These are phyloP conservation scores for Muscina levida DNA, from an alignment of 2,888 invertebrate species.

Conservation along the genomic window DNA sequence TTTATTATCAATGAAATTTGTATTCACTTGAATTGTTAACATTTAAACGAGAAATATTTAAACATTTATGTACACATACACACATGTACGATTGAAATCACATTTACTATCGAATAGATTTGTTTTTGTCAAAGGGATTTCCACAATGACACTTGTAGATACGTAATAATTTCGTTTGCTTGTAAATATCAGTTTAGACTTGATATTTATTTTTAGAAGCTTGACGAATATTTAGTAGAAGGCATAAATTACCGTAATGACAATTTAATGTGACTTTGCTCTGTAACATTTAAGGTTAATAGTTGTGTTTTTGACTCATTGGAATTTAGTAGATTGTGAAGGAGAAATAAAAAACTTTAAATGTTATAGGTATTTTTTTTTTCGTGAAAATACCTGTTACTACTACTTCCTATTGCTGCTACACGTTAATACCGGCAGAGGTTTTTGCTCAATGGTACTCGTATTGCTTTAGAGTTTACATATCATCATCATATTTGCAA, in stretches of 20 bases:
- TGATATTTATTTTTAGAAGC: conserved; percentile 50
- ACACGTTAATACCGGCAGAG: conserved; percentile 4
- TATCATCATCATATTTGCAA: conserved; percentile 13
- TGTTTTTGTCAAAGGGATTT: conserved; percentile 13
- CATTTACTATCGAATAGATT: too few relatives aligned
- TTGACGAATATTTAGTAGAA: conserved; percentile 13
- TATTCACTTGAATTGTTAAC: background rate
- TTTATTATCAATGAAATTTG: conserved; percentile 25
- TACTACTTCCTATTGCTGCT: conserved; percentile 14
- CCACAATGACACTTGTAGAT: conserved; percentile 17
- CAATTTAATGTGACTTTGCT: too few relatives aligned
- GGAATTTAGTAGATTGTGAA: background rate
- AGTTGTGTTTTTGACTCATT: background rate
- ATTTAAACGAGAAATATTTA: background rate
- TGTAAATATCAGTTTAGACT: conserved; percentile 36
- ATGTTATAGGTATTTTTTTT: too few relatives aligned
- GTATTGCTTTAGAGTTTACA: conserved; percentile 18
- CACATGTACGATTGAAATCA: too few relatives aligned
- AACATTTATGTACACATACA: background rate
- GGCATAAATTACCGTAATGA: too few relatives aligned
- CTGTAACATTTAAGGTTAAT: too few relatives aligned
- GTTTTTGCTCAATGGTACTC: too few relatives aligned
- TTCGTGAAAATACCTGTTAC: background rate
- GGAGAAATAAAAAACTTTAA: too few relatives aligned
- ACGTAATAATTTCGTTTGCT: background rate